Evolutionary conservation across 1,140 invertebrate species (phyloP), one percentile per base, ranked within the genome.

Genomic region (Portunus trituberculatus): DNA sequence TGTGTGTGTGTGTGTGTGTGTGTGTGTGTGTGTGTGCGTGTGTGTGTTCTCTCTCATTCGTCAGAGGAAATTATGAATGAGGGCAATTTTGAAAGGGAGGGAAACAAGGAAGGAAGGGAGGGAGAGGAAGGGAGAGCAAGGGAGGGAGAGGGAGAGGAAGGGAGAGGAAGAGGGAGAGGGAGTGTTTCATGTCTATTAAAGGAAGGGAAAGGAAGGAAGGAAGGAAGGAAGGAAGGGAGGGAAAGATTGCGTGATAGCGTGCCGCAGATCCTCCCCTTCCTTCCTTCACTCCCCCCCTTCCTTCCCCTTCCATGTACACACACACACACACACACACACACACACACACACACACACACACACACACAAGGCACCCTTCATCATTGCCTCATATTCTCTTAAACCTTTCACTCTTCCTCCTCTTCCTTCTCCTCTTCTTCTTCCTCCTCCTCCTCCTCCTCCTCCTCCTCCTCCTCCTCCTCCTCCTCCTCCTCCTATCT

Each of bases 41-140:
- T n/a, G 67, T 76, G 7, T 76, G 67, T 76, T 76, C 67, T n/a
- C 6, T 76, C 20, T 2, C 67, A n/a, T 76, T n/a, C 67, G n/a
- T n/a, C 67, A 20, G 67, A 76, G 67, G 67, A 76, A 76, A 76
- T 76, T 76, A 76, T 76, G 67, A 76, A 76, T 76, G 67, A 76
- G 67, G 67, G 67, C 25, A 76, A 76, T 76, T 76, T 76, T 25
- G 20, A n/a, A 76, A 76, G 67, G 67, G 67, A 76, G 67, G 67
- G 67, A n/a, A 76, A 76, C 0, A 8, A n/a, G 20, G 67, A 8
- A n/a, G 20, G 67, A 20, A 25, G 67, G 67, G 25, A 76, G 67
- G n/a, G 67, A 76, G 16, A 76, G 67, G n/a, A 76, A 76, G 67
- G 20, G n/a, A 76, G 67, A 20, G 59, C 7, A 20, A 20, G 59